A percentile compares a stretch with the other conserved stretches of the same genome.
phyloP scores from a whole-genome alignment of 2,888 invertebrate genomes.

The Clanis bilineata region DNA sequence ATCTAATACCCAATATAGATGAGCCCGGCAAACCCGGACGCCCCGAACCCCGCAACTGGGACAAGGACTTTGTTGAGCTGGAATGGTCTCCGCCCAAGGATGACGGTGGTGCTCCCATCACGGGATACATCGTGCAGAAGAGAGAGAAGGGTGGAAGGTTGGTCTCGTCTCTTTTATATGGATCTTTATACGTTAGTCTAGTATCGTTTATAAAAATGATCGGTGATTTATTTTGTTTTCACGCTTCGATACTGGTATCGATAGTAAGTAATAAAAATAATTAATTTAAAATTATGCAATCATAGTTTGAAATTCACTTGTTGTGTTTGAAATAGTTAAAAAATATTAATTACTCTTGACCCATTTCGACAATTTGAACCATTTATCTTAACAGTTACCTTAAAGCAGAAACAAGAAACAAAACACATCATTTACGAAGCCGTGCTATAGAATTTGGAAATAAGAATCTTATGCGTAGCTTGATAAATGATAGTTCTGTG shows the following conservation, averaged over 20 bases:
- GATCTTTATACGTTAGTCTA: background rate
- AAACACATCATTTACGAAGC: too few relatives aligned
- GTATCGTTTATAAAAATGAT: background rate
- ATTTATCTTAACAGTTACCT: too few relatives aligned
- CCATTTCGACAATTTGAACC: too few relatives aligned
- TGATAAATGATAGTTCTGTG: too few relatives aligned
- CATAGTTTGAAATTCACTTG: too few relatives aligned
- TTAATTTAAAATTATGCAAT: too few relatives aligned
- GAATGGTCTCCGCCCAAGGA: constrained; percentile 95
- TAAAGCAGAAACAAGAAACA: too few relatives aligned
- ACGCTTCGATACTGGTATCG: background rate
- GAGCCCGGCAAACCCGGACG: constrained; percentile 96
- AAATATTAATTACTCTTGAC: too few relatives aligned
- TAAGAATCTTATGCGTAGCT: too few relatives aligned
- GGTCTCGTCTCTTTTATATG: background rate
- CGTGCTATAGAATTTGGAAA: too few relatives aligned
- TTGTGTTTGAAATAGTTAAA: too few relatives aligned
- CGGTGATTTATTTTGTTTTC: background rate
- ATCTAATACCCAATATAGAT: too few relatives aligned
- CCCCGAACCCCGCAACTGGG: constrained; percentile 96
- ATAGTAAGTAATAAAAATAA: background rate
- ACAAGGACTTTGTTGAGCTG: constrained; percentile 97
- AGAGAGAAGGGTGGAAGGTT: constrained; percentile 91
- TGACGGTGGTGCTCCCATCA: constrained; percentile 98
- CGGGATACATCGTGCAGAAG: constrained; percentile 97